Evolutionary conservation across 2,797 vertebrate genomes (phyloP), one percentile per base, ranked within the genome.

Genomic region (Notolepis coatsorum): DNA sequence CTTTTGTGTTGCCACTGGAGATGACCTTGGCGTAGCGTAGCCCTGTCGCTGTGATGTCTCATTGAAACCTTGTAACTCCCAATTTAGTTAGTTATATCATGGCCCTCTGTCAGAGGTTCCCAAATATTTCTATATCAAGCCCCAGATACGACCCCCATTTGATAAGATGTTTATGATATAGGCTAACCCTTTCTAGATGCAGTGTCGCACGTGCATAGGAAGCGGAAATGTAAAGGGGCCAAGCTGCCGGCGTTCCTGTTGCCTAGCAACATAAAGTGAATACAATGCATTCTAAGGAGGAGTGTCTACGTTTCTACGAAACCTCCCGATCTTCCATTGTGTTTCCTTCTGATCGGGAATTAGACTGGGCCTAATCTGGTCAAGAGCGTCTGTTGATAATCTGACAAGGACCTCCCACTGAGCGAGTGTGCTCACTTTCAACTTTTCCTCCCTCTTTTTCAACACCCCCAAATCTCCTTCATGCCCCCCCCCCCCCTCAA

Each of bases 401-500:
- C 75, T 73, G 68, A 76, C 61, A 47, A 5, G 28, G 53, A 58
- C 45, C n/a, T 0, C 53, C 37, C 28, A 2, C 20, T 71, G 73
- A 81, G 81, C 39, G 51, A 54, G 23, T 24, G 27, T 25, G 23
- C 65, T 82, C 68, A 67, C 68, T 87, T 86, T 84, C 79, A 85
- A 85, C 65, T 84, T 81, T 77, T 85, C 24, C 55, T 58, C 37
- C 52, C 65, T 9, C 20, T 1, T 64, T 77, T 59, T 65, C 18
- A 47, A 66, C 60, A 33, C 27, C 20, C 56, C 57, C 63, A 67
- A 77, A 76, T 48, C 60, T 65, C 62, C 35, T 37, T 47, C n/a
- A 33, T 48, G 30, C n/a, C 54, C 62, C 35, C 23, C 31, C 18
- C 13, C 46, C 41, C 35, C 6, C n/a, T 5, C 24, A 31, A 48